These are phyloP conservation scores for Prosopocoilus inquinatus DNA, from an alignment of 2,888 invertebrate species.

Conservation along the genomic window DNA sequence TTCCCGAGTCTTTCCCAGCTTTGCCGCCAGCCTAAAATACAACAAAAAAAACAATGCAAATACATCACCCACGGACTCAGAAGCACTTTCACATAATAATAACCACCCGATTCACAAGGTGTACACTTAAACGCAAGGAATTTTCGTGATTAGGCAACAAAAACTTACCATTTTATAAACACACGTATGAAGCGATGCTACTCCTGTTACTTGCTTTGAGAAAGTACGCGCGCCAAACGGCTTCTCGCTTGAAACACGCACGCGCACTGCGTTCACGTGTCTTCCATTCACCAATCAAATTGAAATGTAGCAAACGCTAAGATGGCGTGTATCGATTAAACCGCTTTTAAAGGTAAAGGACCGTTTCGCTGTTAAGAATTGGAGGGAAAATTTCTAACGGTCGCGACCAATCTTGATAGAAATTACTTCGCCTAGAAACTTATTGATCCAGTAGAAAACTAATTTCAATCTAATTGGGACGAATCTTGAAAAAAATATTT, in stretches of 20 bases:
- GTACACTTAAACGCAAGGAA: neutral
- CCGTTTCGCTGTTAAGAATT: conserved; percentile 17
- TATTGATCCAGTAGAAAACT: too few species aligned
- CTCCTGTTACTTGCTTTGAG: conserved; percentile 19
- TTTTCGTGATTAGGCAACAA: neutral
- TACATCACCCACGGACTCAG: conserved; percentile 3
- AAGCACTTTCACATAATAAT: neutral
- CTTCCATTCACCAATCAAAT: conserved; percentile 17
- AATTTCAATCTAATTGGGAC: too few species aligned
- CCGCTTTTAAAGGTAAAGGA: conserved; percentile 6
- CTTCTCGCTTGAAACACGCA: conserved; percentile 21
- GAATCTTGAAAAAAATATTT: too few species aligned
- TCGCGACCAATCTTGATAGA: neutral
- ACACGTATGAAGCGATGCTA: conserved; percentile 11
- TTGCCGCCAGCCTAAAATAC: conserved; percentile 95
- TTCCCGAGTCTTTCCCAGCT: conserved; percentile 99
- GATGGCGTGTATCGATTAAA: conserved; percentile 22
- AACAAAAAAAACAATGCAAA: conserved; percentile 45
- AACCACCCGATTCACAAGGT: neutral
- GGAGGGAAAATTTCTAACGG: conserved; percentile 30
- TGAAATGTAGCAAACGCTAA: conserved; percentile 10
- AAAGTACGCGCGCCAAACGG: conserved; percentile 34
- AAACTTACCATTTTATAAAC: conserved; percentile 22
- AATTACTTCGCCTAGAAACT: too few species aligned
- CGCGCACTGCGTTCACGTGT: conserved; percentile 29